Base-by-base conservation (phyloP, 1,140 invertebrate species). In the Gryllus bimaculatus region DNA sequence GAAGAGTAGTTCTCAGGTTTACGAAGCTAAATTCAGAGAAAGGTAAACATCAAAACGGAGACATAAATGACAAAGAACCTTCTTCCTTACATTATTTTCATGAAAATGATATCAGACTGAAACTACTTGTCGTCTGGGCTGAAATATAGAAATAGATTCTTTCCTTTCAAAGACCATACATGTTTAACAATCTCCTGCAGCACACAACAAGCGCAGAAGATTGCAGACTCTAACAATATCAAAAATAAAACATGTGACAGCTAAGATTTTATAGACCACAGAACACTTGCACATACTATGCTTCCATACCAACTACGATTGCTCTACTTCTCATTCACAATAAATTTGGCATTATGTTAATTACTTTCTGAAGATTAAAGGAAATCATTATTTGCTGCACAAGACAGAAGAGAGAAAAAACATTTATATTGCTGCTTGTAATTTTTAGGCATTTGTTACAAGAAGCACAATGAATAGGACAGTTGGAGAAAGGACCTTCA, bases 171-270 rank as follows among this genome's bases (percentile, higher is more conserved):
- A 3, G 54, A 13, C 18, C 54, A 66, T 66, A 66, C 54, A 39
- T 39, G 26, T 39, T 39, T 39, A 0, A 18, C 54, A 66, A 66
- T 18, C 54, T 66, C 18, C 54, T 13, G 54, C 54, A 66, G 26
- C 26, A 66, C 18, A 15, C 15, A 54, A 54, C 15, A 66, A 66
- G 54, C 5, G 54, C 54, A 66, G 54, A 66, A 66, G 54, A 66
- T 66, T 66, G 10, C 18, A 66, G 54, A 13, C 10, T 66, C 54
- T 66, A 66, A 18, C 18, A 7, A 3, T 66, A 66, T 66, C 54
- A 66, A 66, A 66, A 66, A 66, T 66, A 66, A 66, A 66, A 66
- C 54, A 66, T 66, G 18, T 66, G 54, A 66, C 54, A 66, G 54
- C 54, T 66, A 66, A 66, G 18, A 39, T 39, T 66, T 66, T 10